Base-by-base conservation (phyloP, 2,888 invertebrate species). In the Cheilosia soror region DNA sequence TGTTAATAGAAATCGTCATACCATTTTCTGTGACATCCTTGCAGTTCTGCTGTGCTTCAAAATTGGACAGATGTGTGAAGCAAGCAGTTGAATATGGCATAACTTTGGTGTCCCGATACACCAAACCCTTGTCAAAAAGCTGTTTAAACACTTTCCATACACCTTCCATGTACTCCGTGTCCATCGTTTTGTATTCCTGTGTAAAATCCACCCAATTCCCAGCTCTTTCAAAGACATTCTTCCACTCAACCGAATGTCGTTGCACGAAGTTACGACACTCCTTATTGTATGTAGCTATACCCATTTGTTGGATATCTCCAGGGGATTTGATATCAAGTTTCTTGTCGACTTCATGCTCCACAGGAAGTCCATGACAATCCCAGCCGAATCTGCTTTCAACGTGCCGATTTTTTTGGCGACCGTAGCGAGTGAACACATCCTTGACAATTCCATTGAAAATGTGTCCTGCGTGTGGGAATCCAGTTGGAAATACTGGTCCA, bases 191-290 rank as follows among this genome's bases (percentile, higher is more conserved):
- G 93, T 99, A 99, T 92, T 99, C 98, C 92, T 98, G 97, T 89
- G 96, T 95, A 93, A 99, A 99, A 93, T 99, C 97, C 89, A 99
- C 98, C 98, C 98, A 99, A 82, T 99, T 94, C n/a, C 98, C 99
- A 90, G 98, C 94, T 88, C 98, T 93, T 0, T 94, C 94, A 49
- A 98, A 94, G 47, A 97, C 96, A 44, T 91, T 93, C 90, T 97
- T 96, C 98, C 98, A 98, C 87, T 98, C 98, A 33, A 91, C 91
- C 0, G 98, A 95, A 93, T 99, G 98, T 87, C 97, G 94, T 95
- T 96, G 97, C 0, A 99, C 98, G 92, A 99, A 98, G 90, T 96
- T 96, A 20, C 98, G 94, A 90, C 99, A 99, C 91, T 98, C 97
- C 20, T 94, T 94, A 93, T 99, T 99, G 92, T 99, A 99, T 66